Evolutionary conservation across 2,113 vertebrate genomes (phyloP).

Genomic region (Podarcis cretensis): DNA sequence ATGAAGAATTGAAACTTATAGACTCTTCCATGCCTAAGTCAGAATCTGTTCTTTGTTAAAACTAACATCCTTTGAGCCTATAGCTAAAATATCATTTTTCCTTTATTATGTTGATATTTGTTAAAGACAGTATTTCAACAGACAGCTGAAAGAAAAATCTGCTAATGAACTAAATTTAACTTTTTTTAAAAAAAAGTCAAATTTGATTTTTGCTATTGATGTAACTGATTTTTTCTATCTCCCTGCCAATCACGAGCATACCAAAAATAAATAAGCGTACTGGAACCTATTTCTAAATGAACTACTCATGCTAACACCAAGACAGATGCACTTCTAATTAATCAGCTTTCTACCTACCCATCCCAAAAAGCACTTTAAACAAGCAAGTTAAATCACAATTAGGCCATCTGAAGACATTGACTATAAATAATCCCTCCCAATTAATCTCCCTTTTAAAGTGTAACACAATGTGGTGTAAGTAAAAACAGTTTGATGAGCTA

Average conservation of each 20-base stretch:
- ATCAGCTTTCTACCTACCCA: constrained; percentile 52
- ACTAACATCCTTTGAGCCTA: not conserved
- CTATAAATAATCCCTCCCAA: constrained; percentile 55
- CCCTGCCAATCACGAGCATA: constrained; percentile 42
- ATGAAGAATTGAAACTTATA: too few relatives aligned
- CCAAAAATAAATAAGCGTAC: constrained; percentile 55
- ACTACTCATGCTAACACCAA: constrained; percentile 16
- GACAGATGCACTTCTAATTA: constrained; percentile 57
- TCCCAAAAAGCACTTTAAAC: constrained; percentile 30
- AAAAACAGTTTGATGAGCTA: constrained; percentile 58
- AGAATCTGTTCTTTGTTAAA: not conserved
- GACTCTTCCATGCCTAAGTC: not conserved
- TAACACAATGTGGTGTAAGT: constrained; percentile 31
- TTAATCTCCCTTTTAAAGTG: constrained; percentile 57
- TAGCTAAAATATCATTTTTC: not conserved
- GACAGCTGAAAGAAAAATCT: not conserved
- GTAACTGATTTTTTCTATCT: constrained; percentile 39
- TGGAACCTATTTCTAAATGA: constrained; percentile 40
- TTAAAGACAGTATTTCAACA: constrained; percentile 13
- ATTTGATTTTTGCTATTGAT: constrained; percentile 51
- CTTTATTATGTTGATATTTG: constrained; percentile 4
- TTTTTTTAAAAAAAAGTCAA: not conserved
- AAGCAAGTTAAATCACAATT: constrained; percentile 63
- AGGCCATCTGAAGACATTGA: constrained; percentile 56
- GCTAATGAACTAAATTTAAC: not conserved